phyloP scores from a whole-genome alignment of 2,113 vertebrate genomes.

The Tragelaphus scriptus region DNA sequence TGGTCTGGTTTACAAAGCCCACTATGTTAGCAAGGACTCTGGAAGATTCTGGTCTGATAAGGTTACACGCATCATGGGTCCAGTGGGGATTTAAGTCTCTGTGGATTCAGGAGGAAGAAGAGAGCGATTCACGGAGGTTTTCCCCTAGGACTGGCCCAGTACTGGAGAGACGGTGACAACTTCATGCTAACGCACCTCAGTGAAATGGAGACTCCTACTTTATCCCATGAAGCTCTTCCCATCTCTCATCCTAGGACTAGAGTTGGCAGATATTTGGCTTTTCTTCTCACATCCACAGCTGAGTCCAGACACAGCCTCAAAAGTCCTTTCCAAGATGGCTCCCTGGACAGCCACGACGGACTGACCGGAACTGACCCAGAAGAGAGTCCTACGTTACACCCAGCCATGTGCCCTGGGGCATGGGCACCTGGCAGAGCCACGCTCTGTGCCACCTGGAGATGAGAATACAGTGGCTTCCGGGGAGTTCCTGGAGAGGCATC shows the following conservation, averaged over 20 bases:
- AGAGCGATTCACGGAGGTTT: background rate
- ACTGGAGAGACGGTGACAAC: background rate
- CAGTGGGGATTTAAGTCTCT: background rate
- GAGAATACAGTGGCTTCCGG: conserved; percentile 28
- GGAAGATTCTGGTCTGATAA: background rate
- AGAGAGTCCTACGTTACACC: background rate
- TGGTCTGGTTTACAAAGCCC: background rate
- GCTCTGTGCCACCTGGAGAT: conserved; percentile 6
- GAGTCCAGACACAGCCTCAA: background rate
- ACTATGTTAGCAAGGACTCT: background rate
- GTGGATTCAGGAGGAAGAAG: background rate
- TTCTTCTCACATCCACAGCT: background rate
- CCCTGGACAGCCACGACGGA: background rate
- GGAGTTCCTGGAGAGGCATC: conserved; percentile 58
- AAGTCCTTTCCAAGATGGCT: background rate
- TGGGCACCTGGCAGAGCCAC: background rate
- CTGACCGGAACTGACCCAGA: background rate
- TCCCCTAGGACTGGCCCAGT: background rate
- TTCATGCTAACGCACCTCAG: background rate
- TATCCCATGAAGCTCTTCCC: background rate
- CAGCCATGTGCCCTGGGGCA: background rate
- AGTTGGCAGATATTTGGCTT: background rate
- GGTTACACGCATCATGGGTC: background rate
- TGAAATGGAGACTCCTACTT: background rate
- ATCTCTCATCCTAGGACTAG: background rate